Evolutionary conservation across 1,140 invertebrate genomes (phyloP).

Genomic region (Brachionus angularis): DNA sequence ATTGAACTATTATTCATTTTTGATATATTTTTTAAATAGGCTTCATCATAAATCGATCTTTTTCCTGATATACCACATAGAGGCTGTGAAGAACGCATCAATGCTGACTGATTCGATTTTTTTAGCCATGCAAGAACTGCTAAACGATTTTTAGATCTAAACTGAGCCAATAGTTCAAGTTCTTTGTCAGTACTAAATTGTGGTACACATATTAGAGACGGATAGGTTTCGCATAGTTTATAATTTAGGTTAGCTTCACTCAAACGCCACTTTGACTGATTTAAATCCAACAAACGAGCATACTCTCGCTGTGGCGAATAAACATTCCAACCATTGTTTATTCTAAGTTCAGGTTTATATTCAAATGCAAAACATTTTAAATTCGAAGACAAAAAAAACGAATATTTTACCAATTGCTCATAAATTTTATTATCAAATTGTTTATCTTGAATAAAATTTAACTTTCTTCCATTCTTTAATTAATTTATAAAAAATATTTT

Average conservation of each 20-base stretch:
- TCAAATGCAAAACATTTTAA: conserved; percentile 25
- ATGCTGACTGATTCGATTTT: conserved; percentile 78
- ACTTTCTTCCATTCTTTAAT: conserved; percentile 30
- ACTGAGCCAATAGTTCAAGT: conserved; percentile 75
- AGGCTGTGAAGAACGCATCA: conserved; percentile 85
- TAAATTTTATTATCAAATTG: background rate
- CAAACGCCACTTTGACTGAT: background rate
- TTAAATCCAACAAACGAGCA: background rate
- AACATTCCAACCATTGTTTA: background rate
- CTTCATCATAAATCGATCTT: conserved; percentile 80
- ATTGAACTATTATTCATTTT: conserved; percentile 44
- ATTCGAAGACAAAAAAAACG: background rate
- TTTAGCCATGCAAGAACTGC: conserved; percentile 81
- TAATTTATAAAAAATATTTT: too few species aligned
- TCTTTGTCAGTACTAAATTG: conserved; percentile 75
- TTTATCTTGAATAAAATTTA: background rate
- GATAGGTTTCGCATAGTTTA: conserved; percentile 74
- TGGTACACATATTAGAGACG: conserved; percentile 79
- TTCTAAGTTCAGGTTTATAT: background rate
- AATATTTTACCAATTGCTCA: conserved; percentile 20
- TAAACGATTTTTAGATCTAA: conserved; percentile 77
- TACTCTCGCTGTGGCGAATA: background rate
- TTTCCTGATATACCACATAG: conserved; percentile 87
- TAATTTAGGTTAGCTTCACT: background rate
- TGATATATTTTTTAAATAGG: conserved; percentile 66